Conservation (phyloP, 2,888 invertebrate species). For the Agriopis leucophaearia region DNA sequence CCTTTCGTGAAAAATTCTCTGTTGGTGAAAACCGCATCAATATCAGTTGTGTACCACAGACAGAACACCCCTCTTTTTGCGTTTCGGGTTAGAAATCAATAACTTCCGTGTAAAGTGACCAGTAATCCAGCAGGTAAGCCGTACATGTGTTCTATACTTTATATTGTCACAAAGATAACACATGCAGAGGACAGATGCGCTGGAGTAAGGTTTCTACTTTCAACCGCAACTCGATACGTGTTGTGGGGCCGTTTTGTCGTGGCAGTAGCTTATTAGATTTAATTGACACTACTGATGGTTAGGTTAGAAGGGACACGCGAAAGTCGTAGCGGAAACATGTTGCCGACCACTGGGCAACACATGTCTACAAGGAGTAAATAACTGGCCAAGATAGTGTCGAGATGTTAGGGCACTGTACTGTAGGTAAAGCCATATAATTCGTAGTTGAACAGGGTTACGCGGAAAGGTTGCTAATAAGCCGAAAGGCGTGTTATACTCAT, state of each 20-base stretch:
- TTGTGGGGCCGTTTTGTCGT: constrained; percentile 41
- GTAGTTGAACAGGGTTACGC: no score
- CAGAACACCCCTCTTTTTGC: no score
- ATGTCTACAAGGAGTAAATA: background rate
- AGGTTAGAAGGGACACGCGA: background rate
- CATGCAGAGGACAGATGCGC: constrained; percentile 46
- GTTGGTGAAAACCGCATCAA: no score
- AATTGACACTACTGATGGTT: constrained; percentile 21
- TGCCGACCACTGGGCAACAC: background rate
- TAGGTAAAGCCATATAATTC: no score
- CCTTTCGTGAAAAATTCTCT: no score
- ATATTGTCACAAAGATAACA: constrained; percentile 30
- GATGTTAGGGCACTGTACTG: no score
- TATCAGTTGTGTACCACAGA: no score
- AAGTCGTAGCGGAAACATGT: background rate
- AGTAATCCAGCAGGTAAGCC: constrained; percentile 15
- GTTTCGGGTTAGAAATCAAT: background rate
- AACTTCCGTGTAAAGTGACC: background rate
- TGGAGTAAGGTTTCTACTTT: constrained; percentile 67
- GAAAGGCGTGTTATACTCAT: no score
- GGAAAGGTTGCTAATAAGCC: no score
- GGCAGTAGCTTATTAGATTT: constrained; percentile 45
- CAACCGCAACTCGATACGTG: constrained; percentile 54
- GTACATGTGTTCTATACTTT: constrained; percentile 18
- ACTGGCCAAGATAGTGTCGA: no score